Evolutionary conservation across 2,113 vertebrate species (phyloP).

Genomic region (Mormyrus iriodes): DNA sequence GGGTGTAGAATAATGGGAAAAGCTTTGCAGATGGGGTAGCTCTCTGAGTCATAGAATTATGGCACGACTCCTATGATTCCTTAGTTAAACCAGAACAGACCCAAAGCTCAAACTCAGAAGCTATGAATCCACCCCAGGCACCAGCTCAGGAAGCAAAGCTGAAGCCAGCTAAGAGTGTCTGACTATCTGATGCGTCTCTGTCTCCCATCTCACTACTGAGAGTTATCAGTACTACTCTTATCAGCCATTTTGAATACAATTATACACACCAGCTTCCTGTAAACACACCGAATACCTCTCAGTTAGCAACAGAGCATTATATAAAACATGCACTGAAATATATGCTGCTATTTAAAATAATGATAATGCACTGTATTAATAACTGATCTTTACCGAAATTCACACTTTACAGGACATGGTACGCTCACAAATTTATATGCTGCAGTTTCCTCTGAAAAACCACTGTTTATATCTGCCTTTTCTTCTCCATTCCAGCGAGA

Average conservation of each 20-base stretch:
- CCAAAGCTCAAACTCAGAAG: neutral
- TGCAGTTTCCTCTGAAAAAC: neutral
- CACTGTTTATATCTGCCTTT: neutral
- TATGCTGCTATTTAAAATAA: neutral
- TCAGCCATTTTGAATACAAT: neutral
- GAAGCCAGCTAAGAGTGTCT: neutral
- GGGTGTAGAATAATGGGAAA: neutral
- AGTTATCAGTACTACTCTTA: neutral
- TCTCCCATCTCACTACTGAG: neutral
- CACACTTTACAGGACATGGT: neutral
- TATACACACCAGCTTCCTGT: neutral
- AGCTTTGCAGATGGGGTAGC: neutral
- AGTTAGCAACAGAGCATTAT: neutral
- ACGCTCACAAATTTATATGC: neutral
- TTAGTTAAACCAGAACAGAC: neutral
- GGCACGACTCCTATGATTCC: neutral
- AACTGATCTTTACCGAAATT: neutral
- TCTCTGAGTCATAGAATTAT: neutral
- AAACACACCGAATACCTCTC: neutral
- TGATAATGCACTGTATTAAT: neutral
- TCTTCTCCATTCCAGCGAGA: neutral
- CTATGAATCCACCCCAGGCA: neutral
- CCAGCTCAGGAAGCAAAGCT: neutral
- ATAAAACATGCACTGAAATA: neutral
- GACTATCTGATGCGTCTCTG: neutral